Base-by-base conservation (phyloP, 1,140 invertebrate species). In the Musca domestica region DNA sequence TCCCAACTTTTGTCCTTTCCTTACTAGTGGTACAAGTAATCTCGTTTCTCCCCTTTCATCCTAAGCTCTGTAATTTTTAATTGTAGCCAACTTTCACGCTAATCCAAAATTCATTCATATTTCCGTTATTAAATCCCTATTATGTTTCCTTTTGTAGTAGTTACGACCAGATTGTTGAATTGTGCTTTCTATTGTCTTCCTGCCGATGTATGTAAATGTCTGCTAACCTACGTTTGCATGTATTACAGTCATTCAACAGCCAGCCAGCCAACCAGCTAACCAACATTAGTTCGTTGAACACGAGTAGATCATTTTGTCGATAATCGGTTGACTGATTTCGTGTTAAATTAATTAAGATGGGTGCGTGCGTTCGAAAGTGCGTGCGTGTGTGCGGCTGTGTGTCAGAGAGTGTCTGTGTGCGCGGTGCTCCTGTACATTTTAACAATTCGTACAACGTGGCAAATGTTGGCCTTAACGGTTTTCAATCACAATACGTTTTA, bases 331-430 rank as follows among this genome's bases (percentile, higher is more conserved):
- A 58, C 54, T 58, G 54, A 58, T 58, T 58, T 58, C 54, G 54
- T 58, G 54, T 58, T 58, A 58, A 58, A 58, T 58, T 58, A 58
- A 58, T 58, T 58, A 58, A 58, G 54, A 58, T 58, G 54, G 54
- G 54, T 58, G 54, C 54, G 54, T 58, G 34, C 34, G 5, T 41
- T 41, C 34, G 34, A 10, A 41, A 41, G 34, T 12, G 6, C 4
- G 34, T 5, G 34, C 34, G 5, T 41, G 34, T 41, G 34, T 41
- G 2, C 12, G 34, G n/a, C n/a, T 41, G 34, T 41, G 5, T 41
- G 34, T 4, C 3, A 3, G 27, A 30, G 9, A 30, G 27, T 30
- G 54, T 23, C 23, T 58, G 54, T n/a, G 54, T 58, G 54, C 54
- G 14, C n/a, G n/a, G n/a, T n/a, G n/a, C n/a, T n/a, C n/a, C n/a